Percentiles rank a stretch among this genome's conserved stretches.
These are phyloP conservation scores for Coptodon bakossiorum DNA, from an alignment of 2,113 vertebrate species.

Conservation along the genomic window DNA sequence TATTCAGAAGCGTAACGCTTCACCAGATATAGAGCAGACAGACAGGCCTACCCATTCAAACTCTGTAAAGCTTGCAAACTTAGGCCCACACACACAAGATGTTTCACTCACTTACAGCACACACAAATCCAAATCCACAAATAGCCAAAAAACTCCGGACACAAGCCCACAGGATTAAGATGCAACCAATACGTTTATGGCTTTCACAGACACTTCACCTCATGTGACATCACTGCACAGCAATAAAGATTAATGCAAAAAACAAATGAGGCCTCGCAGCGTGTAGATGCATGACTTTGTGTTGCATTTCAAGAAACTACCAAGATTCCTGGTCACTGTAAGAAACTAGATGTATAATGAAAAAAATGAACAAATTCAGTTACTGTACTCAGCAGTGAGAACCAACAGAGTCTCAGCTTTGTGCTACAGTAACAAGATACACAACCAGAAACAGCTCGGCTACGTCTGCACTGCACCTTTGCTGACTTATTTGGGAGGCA, in stretches of 20 bases:
- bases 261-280: background rate
- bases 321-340: background rate
- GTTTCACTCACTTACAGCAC: background rate
- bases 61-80: background rate
- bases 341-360: background rate
- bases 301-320: background rate
- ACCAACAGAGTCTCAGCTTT: background rate
- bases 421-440: background rate
- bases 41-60: background rate
- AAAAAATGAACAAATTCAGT: background rate
- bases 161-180: background rate
- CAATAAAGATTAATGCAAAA: constrained; percentile 11
- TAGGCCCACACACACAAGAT: background rate
- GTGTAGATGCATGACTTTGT: background rate
- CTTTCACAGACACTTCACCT: background rate
- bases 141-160: background rate
- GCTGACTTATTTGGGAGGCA: background rate
- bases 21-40: constrained; percentile 26
- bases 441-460: background rate
- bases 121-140: background rate
- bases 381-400: background rate
- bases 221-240: background rate
- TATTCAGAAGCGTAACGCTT: constrained; percentile 42
- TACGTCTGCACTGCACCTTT: background rate
- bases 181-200: background rate